Evolutionary conservation across 2,888 invertebrate species (phyloP).

Genomic region (Phasia obesa): DNA sequence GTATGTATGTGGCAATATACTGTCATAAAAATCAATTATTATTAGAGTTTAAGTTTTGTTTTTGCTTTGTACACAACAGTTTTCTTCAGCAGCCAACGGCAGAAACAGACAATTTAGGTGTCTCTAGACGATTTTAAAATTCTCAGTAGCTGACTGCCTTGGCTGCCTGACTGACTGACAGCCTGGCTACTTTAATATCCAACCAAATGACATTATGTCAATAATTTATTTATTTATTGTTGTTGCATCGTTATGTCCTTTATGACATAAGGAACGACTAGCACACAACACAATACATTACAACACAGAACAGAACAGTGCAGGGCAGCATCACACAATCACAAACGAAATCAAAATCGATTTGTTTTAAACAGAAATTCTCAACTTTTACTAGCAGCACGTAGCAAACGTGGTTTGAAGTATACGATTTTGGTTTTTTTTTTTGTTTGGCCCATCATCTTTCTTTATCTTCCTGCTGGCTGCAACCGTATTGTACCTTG

Average conservation of each 20-base stretch:
- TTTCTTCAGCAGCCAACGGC: conserved; percentile 24
- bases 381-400: conserved; percentile 64
- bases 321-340: conserved; percentile 52
- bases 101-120: conserved; percentile 60
- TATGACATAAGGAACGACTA: conserved; percentile 32
- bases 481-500: conserved; percentile 34
- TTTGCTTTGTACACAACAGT: conserved; percentile 6
- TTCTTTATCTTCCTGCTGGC: conserved; percentile 15
- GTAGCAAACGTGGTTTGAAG: conserved; percentile 56
- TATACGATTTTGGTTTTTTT: conserved; percentile 1
- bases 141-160: conserved; percentile 33
- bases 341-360: conserved; percentile 66
- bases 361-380: conserved; percentile 66
- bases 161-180: neutral
- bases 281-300: neutral
- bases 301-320: conserved; percentile 32
- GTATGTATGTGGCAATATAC: conserved; percentile 44
- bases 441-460: neutral
- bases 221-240: conserved; percentile 74
- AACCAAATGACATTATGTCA: conserved; percentile 71
- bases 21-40: conserved; percentile 71
- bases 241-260: conserved; percentile 58
- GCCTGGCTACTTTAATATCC: conserved; percentile 41
- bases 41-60: conserved; percentile 60
- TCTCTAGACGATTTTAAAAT: conserved; percentile 52